Evolutionary conservation across 2,888 invertebrate genomes (phyloP).

Genomic region (Crocallis elinguaria): DNA sequence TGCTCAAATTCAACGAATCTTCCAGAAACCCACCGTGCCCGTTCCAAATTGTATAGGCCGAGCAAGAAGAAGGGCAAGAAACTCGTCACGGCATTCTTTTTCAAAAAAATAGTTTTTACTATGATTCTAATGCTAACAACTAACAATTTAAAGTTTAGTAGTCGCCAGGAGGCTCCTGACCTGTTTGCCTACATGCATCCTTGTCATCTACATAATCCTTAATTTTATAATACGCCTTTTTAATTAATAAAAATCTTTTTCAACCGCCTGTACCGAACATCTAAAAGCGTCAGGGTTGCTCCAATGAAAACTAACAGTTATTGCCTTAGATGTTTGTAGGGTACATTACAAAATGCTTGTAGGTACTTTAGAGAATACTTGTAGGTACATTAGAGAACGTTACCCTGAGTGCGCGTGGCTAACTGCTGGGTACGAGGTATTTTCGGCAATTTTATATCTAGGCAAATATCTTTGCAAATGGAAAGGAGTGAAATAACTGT

Average conservation of each 20-base stretch:
- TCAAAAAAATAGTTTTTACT: no score
- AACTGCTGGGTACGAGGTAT: slow-evolving; percentile 13
- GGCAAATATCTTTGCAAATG: slow-evolving; percentile 18
- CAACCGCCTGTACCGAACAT: slow-evolving; percentile 8
- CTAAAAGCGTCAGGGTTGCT: slow-evolving; percentile 24
- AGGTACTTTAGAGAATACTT: slow-evolving; percentile 9
- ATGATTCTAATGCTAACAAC: no score
- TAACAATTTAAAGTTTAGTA: no score
- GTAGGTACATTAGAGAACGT: slow-evolving; percentile 5
- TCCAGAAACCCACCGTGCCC: no score
- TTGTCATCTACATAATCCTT: no score
- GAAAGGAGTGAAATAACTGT: slow-evolving; percentile 3
- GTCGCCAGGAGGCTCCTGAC: no score
- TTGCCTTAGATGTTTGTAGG: slow-evolving; percentile 26
- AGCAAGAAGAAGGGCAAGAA: no score
- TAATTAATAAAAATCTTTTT: slow-evolving; percentile 3
- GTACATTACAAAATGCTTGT: slow-evolving; percentile 14
- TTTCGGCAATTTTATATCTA: slow-evolving; percentile 21
- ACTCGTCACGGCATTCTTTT: no score
- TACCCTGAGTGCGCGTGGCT: slow-evolving; percentile 12
- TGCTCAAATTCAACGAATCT: no score
- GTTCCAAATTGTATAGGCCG: no score
- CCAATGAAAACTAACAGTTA: slow-evolving; percentile 40
- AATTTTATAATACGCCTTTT: no score
- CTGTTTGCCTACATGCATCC: no score